These are phyloP conservation scores for Crepidodera aurea DNA, from an alignment of 2,888 invertebrate genomes.

Conservation along the genomic window DNA sequence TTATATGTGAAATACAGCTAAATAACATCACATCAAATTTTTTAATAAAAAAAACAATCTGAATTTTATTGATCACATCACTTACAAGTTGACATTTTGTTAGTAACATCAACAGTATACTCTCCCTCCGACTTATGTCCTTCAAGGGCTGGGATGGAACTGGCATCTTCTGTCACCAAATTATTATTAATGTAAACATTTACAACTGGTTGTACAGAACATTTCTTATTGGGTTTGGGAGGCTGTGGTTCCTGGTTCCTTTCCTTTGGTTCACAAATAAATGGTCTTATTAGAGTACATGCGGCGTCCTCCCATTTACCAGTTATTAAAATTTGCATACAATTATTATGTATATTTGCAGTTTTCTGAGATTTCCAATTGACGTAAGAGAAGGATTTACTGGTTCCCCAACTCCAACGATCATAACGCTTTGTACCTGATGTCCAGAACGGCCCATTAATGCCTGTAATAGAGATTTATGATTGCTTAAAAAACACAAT, in stretches of 20 bases:
- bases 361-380: constrained; percentile 3
- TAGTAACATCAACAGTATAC: constrained; percentile 11
- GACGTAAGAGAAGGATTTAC: constrained; percentile 2
- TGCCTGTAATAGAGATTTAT: neutral
- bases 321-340: neutral
- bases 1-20: no score
- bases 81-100: neutral
- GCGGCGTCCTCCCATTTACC: neutral
- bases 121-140: neutral
- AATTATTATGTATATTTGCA: neutral
- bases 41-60: no score
- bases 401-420: constrained; percentile 15
- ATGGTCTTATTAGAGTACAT: neutral
- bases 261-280: constrained; percentile 4
- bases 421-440: constrained; percentile 7
- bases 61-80: no score
- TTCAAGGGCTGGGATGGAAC: neutral
- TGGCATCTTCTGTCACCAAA: neutral
- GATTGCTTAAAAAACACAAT: neutral
- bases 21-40: no score
- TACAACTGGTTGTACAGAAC: constrained; percentile 6
- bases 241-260: no score
- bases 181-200: constrained; percentile 21
- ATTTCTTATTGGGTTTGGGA: neutral
- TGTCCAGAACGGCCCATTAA: constrained; percentile 16